Base-by-base conservation (phyloP, 2,113 vertebrate species). In the Brachyistius frenatus region DNA sequence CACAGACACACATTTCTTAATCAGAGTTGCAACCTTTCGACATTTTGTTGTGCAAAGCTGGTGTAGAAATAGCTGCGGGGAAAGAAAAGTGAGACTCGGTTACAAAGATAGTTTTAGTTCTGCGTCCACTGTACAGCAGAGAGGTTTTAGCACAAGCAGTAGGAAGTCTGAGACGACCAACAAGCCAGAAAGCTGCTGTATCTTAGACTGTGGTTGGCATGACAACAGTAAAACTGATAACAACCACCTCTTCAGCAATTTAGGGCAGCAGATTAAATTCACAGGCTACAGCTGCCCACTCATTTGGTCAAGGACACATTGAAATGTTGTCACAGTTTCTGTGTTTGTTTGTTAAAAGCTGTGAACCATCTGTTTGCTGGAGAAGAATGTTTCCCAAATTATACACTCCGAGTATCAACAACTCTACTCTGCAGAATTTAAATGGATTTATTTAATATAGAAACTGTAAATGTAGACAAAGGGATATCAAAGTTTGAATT, bases 171-270 rank as follows among this genome's bases (percentile, higher is more conserved):
- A 55, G 54, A 55, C 46, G 31, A 35, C 47, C n/a, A 78, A 50
- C 14, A 30, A 63, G 7, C 39, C 23, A 31, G 9, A 15, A 41
- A 36, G 66, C 23, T 32, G 49, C 16, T 56, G 41, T 31, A 46
- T 63, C 41, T 36, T 15, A 41, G 14, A 47, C 37, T 33, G 15
- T 10, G 30, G 62, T 72, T 76, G 77, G n/a, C 46, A 63, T 80
- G 82, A 72, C 76, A 80, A 85, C 78, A 39, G 62, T 10, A 44
- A 44, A 7, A 60, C 39, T 39, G 49, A 70, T 44, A 53, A 56
- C 23, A 56, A 32, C 70, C 70, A 56, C 49, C 33, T 80, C 76
- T 52, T 80, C 50, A 67, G 46, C 32, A 36, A 44, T 76, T 80
- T 57, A 50, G 33, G n/a, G 41, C 30, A 75, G 60, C 36, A 54